Base-by-base conservation (phyloP, 2,113 vertebrate genomes). In the Sciurus niger region DNA sequence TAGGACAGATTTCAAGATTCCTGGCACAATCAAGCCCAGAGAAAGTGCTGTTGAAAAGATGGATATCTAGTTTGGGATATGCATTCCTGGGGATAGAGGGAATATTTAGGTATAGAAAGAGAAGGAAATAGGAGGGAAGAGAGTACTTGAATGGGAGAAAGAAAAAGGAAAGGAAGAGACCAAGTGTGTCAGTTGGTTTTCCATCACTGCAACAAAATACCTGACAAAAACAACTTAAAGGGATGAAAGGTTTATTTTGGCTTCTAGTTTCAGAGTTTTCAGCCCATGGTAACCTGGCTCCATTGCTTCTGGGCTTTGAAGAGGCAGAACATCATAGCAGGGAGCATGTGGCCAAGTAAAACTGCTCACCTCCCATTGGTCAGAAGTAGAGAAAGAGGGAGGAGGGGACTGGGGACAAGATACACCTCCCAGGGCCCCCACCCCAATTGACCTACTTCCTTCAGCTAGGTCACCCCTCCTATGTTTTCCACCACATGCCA, bases 81-180 rank as follows among this genome's bases (percentile, higher is more conserved):
- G 32, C 30, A 40, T 84, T 84, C 20, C 48, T 82, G 28, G 20
- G 87, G 48, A n/a, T 24, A 92, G 40, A 68, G 20, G 20, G 13
- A 51, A 63, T 65, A 77, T 73, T 73, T 74, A 78, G 12, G 1
- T 55, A 30, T 58, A 37, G 24, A 77, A 80, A 85, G 20, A 17
- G 55, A 70, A 32, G 37, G 30, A 43, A 95, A 51, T 10, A 63
- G 11, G 16, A 86, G 14, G 18, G 34, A 55, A 67, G 8, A 63
- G 17, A 90, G 28, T 7, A 24, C 16, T 30, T 79, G 25, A 48
- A n/a, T 79, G 34, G 17, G 34, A 77, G 18, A 37, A 85, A 24
- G 18, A 77, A 90, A 87, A 80, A 24, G 1, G 46, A 58, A 89
- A 90, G 55, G 37, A 10, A 91, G 48, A 95, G 91, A 76, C 16